Evolutionary conservation across 2,888 invertebrate species (phyloP).

Genomic region (Drosophila monieri): DNA sequence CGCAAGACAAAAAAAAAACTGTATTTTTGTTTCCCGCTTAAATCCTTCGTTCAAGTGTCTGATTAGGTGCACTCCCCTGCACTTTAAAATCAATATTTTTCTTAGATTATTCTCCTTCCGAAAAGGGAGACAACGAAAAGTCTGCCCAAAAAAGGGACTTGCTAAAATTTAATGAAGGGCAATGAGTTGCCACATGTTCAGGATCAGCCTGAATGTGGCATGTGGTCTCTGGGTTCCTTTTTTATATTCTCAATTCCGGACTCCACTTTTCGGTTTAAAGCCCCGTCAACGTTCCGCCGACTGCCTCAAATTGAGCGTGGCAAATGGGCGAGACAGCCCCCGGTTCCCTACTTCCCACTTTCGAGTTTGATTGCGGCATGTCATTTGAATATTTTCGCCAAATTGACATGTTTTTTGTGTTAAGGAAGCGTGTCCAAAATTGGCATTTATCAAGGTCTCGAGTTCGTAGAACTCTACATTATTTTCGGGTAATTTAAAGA

Average conservation of each 20-base stretch:
- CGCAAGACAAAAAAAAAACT: constrained; percentile 45
- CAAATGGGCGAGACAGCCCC: constrained; percentile 52
- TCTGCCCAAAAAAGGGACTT: constrained; percentile 47
- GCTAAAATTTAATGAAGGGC: constrained; percentile 68
- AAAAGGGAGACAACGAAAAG: constrained; percentile 53
- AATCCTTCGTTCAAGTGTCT: constrained; percentile 76
- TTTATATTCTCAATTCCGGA: not conserved
- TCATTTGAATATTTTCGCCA: constrained; percentile 31
- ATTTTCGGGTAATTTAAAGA: not conserved
- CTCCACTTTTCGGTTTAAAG: constrained; percentile 22
- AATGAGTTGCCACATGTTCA: constrained; percentile 60
- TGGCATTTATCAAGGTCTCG: constrained; percentile 21
- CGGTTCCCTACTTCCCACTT: constrained; percentile 21
- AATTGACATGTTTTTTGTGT: constrained; percentile 56
- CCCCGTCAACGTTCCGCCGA: constrained; percentile 62
- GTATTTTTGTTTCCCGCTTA: constrained; percentile 80
- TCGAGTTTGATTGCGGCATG: constrained; percentile 12
- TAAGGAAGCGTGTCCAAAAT: constrained; percentile 42
- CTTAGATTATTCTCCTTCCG: constrained; percentile 66
- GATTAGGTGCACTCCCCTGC: constrained; percentile 74
- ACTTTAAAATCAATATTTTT: constrained; percentile 81
- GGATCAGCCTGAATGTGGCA: constrained; percentile 17
- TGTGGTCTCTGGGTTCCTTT: constrained; percentile 41
- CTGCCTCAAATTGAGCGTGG: constrained; percentile 74
- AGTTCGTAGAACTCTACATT: constrained; percentile 38